phyloP scores from a whole-genome alignment of 2,113 vertebrate species.

The Glareola pratincola region DNA sequence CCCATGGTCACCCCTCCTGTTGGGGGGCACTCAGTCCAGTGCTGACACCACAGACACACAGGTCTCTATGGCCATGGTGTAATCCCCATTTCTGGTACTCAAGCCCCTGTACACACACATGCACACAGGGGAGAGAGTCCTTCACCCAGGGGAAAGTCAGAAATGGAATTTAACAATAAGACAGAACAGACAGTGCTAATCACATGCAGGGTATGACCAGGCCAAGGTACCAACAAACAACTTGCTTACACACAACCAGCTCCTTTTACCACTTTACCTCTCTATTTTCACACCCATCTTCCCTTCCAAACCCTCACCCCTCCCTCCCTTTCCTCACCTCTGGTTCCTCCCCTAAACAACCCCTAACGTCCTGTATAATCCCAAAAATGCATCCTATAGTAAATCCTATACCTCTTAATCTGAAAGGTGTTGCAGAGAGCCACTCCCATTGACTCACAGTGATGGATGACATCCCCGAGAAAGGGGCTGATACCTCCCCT shows the following conservation, averaged over 20 bases:
- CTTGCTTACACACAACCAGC: background rate
- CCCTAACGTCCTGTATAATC: background rate
- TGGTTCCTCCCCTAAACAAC: background rate
- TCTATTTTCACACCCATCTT: background rate
- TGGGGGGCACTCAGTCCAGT: background rate
- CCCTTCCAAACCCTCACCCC: background rate
- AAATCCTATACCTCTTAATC: background rate
- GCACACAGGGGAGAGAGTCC: background rate
- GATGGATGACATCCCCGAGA: background rate
- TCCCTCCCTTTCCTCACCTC: background rate
- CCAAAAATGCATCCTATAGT: fast-evolving
- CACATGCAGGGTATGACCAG: background rate
- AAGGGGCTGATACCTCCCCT: background rate
- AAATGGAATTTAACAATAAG: background rate
- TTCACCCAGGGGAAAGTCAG: background rate
- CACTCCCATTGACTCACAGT: background rate
- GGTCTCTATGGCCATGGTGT: background rate
- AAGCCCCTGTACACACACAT: too few relatives aligned
- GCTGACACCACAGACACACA: background rate
- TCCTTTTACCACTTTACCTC: background rate
- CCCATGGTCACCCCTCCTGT: too few relatives aligned
- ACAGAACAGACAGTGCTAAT: background rate
- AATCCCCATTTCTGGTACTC: background rate
- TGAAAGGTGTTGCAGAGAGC: background rate
- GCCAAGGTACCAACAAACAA: background rate